Base-by-base conservation (phyloP, 2,113 vertebrate genomes). In the Ibidorhyncha struthersii region DNA sequence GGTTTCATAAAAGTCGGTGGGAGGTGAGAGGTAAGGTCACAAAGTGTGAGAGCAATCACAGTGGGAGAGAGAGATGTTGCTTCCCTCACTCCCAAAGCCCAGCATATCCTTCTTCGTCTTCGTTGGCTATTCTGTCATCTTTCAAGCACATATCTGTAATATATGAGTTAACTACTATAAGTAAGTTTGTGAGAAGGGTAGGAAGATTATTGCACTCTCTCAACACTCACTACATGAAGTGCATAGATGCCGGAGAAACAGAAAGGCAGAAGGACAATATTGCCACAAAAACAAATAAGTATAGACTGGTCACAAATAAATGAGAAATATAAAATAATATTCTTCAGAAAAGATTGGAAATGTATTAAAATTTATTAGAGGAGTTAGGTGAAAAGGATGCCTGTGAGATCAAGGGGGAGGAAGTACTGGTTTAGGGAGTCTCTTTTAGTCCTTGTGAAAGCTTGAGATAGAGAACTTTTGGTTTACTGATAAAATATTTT, bases 1-100 rank as follows among this genome's bases (percentile, higher is more conserved):
- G 3, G 1, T 34, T 90, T 73, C 3, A 8, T 55, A 38, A 26
- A 59, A 45, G 10, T 47, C 1, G 1, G 9, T 17, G n/a, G 10
- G 40, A 84, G 12, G 8, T 69, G 25, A 53, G 16, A 50, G 20
- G 10, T 78, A 82, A 81, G 14, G 32, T 56, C 25, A 18, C 2
- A 1, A 70, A 67, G 11, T 29, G 4, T 18, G 18, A 45, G 30
- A 72, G 4, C 7, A 84, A 59, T 25, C 27, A 43, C 40, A 43
- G 40, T 22, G 27, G 8, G 40, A 30, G 27, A 43, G 40, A 66
- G 29, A 40, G 19, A 7, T 30, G 3, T 43, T 63, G 12, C 4
- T 66, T 66, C 8, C 23, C 15, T 61, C 10, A 0, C 9, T 80
- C 10, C 11, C 32, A 49, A 83, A 86, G 14, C 5, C 36, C 19